Evolutionary conservation across 1,140 invertebrate genomes (phyloP).

Genomic region (Bombus cullumanus): DNA sequence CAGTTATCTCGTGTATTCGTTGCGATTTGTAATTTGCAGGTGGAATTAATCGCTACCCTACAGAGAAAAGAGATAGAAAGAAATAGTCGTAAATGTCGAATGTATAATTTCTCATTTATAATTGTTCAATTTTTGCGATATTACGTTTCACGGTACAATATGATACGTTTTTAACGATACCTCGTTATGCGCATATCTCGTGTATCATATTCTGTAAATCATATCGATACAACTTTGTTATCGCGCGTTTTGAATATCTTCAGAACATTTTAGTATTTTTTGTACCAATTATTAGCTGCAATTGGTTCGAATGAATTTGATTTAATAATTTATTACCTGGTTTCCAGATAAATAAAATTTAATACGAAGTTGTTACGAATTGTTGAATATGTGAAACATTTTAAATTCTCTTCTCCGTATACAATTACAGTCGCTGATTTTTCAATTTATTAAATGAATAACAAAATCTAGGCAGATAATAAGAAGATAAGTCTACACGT

Average conservation of each 20-base stretch:
- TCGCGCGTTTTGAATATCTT: no score
- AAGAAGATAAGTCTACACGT: neutral
- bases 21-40: neutral
- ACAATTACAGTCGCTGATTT: no score
- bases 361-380: neutral
- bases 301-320: neutral
- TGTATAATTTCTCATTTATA: no score
- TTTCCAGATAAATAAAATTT: neutral
- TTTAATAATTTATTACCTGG: neutral
- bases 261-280: neutral
- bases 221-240: no score
- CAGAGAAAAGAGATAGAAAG: neutral
- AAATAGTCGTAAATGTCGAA: no score
- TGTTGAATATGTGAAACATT: neutral
- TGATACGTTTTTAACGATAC: no score
- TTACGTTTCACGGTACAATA: no score
- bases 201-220: no score
- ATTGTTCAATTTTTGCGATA: no score
- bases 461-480: neutral
- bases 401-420: no score
- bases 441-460: no score
- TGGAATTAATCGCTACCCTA: neutral
- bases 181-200: no score
- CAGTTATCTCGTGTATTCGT: neutral
- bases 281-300: neutral